Base-by-base conservation (phyloP, 30 jellyfish, hydroid and myxozoan genomes). In the Aurelia sp. region DNA sequence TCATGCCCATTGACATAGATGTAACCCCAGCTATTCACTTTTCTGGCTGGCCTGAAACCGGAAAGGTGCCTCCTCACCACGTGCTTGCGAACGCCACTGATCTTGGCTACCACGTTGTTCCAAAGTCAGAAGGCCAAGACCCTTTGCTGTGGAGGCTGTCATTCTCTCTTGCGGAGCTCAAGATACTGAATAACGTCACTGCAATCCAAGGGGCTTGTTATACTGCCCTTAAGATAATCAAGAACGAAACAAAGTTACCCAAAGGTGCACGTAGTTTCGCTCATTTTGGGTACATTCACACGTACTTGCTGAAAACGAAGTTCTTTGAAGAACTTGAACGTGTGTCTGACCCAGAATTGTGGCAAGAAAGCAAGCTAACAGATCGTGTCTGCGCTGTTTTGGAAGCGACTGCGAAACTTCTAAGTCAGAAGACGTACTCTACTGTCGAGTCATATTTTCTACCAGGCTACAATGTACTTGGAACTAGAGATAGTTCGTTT, bases 101-200 rank as follows among this genome's bases (percentile, higher is more conserved):
- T 8, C 18, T 72, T 20, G 83, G 83, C 18, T 72, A 72, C 19
- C 83, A 72, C 69, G 83, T 72, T 13, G 55, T 72, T 47, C 83
- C 83, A 2, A 72, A 72, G 19, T 35, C 83, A 72, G 68, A 72
- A 21, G 71, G 67, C 40, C 22, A 50, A 5, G 83, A 72, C 41
- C 83, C 83, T 5, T 23, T 48, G 71, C 83, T 72, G 37, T 82
- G 92, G 92, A 51, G 92, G 64, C 15, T 82, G 33, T 82, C 92
- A 5, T 82, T 82, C 77, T 82, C 92, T 16, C 31, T 67, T 30
- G 92, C 92, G 3, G 92, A 82, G 78, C 64, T 55, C 44, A 27
- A n/a, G 20, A 78, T 82, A 17, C 55, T 82, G 18, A 60, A 52
- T 6, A 66, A 57, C 19, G 65, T 62, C 75, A 68, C 57, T 70